Evolutionary conservation across 2,113 vertebrate species (phyloP), one percentile per base, ranked within the genome.

Genomic region (Canis aureus): DNA sequence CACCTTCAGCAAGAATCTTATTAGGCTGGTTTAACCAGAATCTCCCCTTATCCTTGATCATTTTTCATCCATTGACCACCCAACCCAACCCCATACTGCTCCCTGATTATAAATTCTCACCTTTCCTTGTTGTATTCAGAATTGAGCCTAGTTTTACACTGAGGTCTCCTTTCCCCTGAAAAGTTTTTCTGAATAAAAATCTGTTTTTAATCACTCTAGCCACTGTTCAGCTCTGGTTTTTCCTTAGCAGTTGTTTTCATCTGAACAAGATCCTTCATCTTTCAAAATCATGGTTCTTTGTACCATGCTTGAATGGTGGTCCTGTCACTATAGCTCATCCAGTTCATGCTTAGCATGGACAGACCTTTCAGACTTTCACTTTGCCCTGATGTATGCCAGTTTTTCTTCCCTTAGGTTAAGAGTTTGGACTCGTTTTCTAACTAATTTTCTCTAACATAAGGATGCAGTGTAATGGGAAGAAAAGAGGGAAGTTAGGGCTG

Each of bases 311-410:
- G 23, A 86, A 95, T 32, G 60, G 53, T 49, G n/a, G 27, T 55
- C 16, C 53, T 83, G 53, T 59, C 60, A 38, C 43, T 84, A 15
- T 32, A 38, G 74, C 69, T 84, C 38, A 84, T 76, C 49, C 69
- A 60, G 67, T 29, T 60, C 59, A 78, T 78, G 53, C 12, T 84
- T 51, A 89, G 35, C 43, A 38, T 59, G 22, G 3, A 51, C 49
- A 83, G 67, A 93, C 8, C 17, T 53, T 82, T 89, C 69, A 93
- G 67, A 69, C 32, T 93, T 78, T 93, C 85, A 32, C 11, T 84
- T 84, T 84, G 35, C 69, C 84, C 69, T 93, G 25, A 69, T 59
- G 67, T 66, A 29, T 66, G n/a, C 49, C 59, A 89, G 51, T 89
- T 69, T 84, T 82, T 82, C 51, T 49, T 80, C 32, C 51, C 53